Evolutionary conservation across 2,888 invertebrate genomes (phyloP).

Genomic region (Chrysolina americana): DNA sequence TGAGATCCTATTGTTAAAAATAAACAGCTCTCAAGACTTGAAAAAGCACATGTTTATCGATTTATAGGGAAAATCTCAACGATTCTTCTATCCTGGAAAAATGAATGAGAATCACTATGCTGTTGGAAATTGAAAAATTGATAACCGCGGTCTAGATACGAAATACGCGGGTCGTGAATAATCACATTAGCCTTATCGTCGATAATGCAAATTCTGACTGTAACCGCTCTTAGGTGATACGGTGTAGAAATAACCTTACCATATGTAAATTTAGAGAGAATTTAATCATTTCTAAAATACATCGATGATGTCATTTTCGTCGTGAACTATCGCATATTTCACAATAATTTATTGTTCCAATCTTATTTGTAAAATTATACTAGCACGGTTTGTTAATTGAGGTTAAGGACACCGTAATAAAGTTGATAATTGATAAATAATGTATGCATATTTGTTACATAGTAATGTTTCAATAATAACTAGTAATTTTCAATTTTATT

Average conservation of each 20-base stretch:
- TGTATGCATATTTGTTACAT: too few species aligned
- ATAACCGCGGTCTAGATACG: background rate
- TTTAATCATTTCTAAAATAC: conserved; percentile 21
- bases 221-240: conserved; percentile 24
- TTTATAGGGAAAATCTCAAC: background rate
- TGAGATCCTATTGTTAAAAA: too few species aligned
- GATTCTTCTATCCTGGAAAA: background rate
- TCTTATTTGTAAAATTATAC: background rate
- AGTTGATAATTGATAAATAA: background rate
- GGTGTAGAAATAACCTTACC: conserved; percentile 19
- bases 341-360: conserved; percentile 20
- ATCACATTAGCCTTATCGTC: conserved; percentile 20
- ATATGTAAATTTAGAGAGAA: conserved; percentile 23
- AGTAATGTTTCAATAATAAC: too few species aligned
- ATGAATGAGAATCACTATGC: background rate
- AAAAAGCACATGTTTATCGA: background rate
- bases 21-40: too few species aligned
- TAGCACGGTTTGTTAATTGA: background rate
- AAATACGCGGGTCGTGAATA: conserved; percentile 8
- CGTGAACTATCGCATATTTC: conserved; percentile 28
- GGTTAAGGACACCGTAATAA: conserved; percentile 7
- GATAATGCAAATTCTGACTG: conserved; percentile 22
- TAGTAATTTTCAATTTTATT: too few species aligned
- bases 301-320: conserved; percentile 30
- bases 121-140: background rate